These are phyloP conservation scores for Cottus gobio DNA, from an alignment of 2,113 vertebrate species.

Conservation along the genomic window DNA sequence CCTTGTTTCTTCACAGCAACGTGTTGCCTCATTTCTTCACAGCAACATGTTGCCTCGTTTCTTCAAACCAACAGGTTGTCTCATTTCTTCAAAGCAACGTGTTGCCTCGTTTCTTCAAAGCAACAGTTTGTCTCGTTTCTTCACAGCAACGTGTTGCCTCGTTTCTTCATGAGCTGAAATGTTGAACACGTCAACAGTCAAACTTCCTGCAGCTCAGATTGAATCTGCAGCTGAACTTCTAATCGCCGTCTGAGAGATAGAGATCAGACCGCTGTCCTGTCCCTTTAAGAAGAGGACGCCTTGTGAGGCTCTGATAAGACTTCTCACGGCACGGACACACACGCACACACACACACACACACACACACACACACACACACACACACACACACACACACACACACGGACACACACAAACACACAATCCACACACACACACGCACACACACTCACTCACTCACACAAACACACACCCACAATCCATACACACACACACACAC, in stretches of 20 bases:
- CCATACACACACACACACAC: background rate
- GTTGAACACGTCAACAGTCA: background rate
- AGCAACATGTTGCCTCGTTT: too few species aligned
- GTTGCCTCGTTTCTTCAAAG: too few species aligned
- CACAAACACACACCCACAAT: background rate
- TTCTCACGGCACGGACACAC: slow-evolving; percentile 55
- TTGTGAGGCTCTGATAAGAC: slow-evolving; percentile 42
- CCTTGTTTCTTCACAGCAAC: too few species aligned
- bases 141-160: too few species aligned
- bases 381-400: background rate
- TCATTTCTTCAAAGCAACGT: too few species aligned
- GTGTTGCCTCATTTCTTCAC: too few species aligned
- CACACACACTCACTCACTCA: background rate
- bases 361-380: background rate
- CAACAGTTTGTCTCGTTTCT: too few species aligned
- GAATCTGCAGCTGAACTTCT: slow-evolving; percentile 8
- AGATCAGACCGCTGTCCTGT: slow-evolving; percentile 54
- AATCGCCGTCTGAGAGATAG: slow-evolving; percentile 52
- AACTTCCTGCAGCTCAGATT: background rate
- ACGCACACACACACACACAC: slow-evolving; percentile 6
- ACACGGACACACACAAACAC: background rate
- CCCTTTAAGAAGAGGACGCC: slow-evolving; percentile 58
- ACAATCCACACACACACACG: background rate
- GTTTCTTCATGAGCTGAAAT: background rate
- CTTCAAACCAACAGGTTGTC: too few species aligned